Conservation (phyloP, 2,888 invertebrate genomes). For the Pedicia rivosa region DNA sequence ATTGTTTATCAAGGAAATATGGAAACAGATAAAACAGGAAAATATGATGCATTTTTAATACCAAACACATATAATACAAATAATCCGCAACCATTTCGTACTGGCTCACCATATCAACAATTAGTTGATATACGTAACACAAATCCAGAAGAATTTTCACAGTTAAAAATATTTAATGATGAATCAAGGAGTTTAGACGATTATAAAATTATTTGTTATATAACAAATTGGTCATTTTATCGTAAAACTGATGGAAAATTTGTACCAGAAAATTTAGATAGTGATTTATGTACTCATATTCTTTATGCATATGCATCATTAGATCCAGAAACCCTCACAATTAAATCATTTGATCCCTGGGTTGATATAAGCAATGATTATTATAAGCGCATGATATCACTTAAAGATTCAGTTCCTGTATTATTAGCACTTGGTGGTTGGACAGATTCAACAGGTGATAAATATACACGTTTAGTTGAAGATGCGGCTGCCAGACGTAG, state of each 20-base stretch:
- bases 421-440: constrained; percentile 84
- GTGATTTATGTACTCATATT: constrained; percentile 69
- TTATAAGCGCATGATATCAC: constrained; percentile 58
- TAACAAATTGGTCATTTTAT: constrained; percentile 82
- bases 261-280: constrained; percentile 70
- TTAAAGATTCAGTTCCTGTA: constrained; percentile 44
- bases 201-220: constrained; percentile 60
- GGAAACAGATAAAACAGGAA: constrained; percentile 12
- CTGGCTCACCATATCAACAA: constrained; percentile 27
- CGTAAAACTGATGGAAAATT: constrained; percentile 69
- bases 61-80: constrained; percentile 15
- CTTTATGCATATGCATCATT: constrained; percentile 82
- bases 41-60: constrained; percentile 23
- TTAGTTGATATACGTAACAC: constrained; percentile 16
- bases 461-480: constrained; percentile 65
- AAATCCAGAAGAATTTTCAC: not conserved
- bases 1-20: not conserved
- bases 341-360: constrained; percentile 77
- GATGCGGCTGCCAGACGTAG: constrained; percentile 46
- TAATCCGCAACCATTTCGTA: constrained; percentile 24
- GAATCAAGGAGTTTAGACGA: constrained; percentile 10
- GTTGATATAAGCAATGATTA: constrained; percentile 74
- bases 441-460: constrained; percentile 82
- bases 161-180: constrained; percentile 5
- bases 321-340: constrained; percentile 57